Evolutionary conservation across 2,113 vertebrate species (phyloP).

Genomic region (Leuciscus idus): DNA sequence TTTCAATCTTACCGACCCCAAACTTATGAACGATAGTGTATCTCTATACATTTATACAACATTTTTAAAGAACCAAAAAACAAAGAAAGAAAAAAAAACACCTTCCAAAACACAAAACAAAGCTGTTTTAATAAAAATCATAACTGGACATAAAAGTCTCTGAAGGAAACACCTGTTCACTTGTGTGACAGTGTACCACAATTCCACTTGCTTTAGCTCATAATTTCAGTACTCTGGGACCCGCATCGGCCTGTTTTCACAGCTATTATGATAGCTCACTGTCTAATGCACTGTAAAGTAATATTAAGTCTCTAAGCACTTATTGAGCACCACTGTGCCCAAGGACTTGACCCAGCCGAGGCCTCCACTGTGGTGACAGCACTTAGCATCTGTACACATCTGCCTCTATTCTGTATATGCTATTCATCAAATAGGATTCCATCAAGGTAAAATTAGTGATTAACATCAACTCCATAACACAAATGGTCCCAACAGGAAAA

Average conservation of each 20-base stretch:
- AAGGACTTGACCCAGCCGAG: slow-evolving; percentile 11
- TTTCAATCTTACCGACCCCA: background rate
- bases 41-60: background rate
- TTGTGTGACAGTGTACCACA: background rate
- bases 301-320: slow-evolving; percentile 15
- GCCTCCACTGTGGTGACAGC: background rate
- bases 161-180: background rate
- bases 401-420: background rate
- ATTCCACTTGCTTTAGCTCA: background rate
- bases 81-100: background rate
- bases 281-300: slow-evolving; percentile 26
- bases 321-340: slow-evolving; percentile 10
- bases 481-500: background rate
- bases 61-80: background rate
- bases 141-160: background rate
- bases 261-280: background rate
- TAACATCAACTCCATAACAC: slow-evolving; percentile 6
- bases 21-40: background rate
- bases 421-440: slow-evolving; percentile 24
- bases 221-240: background rate
- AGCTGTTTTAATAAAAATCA: background rate
- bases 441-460: slow-evolving; percentile 6
- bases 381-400: slow-evolving; percentile 15
- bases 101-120: no score
- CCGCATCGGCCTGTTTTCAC: background rate